Conservation (phyloP, 30 jellyfish, hydroid and myxozoan species). For the Aurelia coerulea region DNA sequence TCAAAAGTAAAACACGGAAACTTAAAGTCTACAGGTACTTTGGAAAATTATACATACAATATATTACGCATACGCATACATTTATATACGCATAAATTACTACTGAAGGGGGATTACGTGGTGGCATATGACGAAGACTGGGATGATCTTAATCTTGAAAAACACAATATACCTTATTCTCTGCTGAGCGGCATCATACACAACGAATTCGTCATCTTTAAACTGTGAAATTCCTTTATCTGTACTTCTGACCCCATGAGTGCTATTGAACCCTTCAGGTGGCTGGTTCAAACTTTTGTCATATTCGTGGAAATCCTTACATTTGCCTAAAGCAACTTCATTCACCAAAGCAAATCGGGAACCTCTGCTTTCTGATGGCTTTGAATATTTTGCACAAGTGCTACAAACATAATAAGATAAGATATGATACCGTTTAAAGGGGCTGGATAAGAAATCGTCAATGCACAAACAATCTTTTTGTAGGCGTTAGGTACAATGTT, state of each 20-base stretch:
- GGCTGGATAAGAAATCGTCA: no score
- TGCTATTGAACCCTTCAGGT: slow-evolving; percentile 88
- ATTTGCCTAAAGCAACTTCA: slow-evolving; percentile 81
- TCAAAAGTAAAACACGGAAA: no score
- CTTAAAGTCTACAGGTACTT: no score
- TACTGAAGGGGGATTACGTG: no score
- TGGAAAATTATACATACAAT: no score
- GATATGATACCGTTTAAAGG: no score
- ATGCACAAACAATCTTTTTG: no score
- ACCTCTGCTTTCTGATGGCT: slow-evolving; percentile 70
- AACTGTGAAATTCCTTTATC: slow-evolving; percentile 45
- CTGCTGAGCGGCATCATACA: slow-evolving; percentile 76
- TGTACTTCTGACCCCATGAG: slow-evolving; percentile 76
- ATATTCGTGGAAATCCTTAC: slow-evolving; percentile 58
- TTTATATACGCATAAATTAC: no score
- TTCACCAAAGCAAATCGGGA: slow-evolving; percentile 77
- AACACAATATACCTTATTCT: slow-evolving; percentile 48
- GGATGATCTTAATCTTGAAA: no score
- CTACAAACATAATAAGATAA: slow-evolving; percentile 22
- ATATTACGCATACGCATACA: no score
- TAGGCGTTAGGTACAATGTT: no score
- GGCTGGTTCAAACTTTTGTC: slow-evolving; percentile 61
- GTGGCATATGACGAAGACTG: no score
- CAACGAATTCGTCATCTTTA: slow-evolving; percentile 84
- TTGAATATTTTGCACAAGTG: slow-evolving; percentile 74